A percentile compares a stretch with the other conserved stretches of the same genome.
Evolutionary conservation across 2,113 vertebrate species (phyloP).

Genomic region (Mus spicilegus): DNA sequence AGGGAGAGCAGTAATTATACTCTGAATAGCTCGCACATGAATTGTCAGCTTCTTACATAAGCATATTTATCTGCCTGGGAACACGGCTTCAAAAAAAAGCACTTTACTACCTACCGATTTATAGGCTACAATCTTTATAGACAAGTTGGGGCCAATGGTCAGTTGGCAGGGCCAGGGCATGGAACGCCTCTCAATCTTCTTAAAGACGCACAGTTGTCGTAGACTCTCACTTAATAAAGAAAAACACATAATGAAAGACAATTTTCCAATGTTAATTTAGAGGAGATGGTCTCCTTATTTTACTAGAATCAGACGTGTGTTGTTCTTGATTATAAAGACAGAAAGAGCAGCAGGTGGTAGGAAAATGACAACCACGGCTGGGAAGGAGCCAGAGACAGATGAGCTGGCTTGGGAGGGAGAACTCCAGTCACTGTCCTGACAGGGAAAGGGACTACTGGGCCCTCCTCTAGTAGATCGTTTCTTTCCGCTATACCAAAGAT

Average conservation of each 20-base stretch:
- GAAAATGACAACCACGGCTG: constrained; percentile 28
- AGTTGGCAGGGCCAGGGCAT: constrained; percentile 93
- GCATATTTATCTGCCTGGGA: not conserved
- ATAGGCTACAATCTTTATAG: constrained; percentile 95
- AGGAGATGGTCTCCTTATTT: not conserved
- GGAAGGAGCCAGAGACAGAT: constrained; percentile 21
- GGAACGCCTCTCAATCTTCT: constrained; percentile 90
- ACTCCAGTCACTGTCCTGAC: not conserved
- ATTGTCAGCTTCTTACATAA: constrained; percentile 56
- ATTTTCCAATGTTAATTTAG: constrained; percentile 53
- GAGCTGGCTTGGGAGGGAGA: not conserved
- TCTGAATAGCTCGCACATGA: constrained; percentile 35
- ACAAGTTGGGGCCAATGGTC: constrained; percentile 93
- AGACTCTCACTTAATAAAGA: constrained; percentile 90
- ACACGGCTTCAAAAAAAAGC: constrained; percentile 60
- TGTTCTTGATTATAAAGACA: constrained; percentile 15
- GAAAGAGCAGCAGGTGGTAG: not conserved
- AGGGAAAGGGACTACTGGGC: constrained; percentile 7
- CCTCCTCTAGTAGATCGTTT: constrained; percentile 6
- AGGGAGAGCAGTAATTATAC: constrained; percentile 48
- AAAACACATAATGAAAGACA: constrained; percentile 52
- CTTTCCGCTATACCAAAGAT: constrained; percentile 44
- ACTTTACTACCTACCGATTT: constrained; percentile 92
- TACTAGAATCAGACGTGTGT: constrained; percentile 39
- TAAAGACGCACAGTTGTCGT: constrained; percentile 93